Base-by-base conservation (phyloP, 1,140 invertebrate genomes). In the Drosophila saltans region DNA sequence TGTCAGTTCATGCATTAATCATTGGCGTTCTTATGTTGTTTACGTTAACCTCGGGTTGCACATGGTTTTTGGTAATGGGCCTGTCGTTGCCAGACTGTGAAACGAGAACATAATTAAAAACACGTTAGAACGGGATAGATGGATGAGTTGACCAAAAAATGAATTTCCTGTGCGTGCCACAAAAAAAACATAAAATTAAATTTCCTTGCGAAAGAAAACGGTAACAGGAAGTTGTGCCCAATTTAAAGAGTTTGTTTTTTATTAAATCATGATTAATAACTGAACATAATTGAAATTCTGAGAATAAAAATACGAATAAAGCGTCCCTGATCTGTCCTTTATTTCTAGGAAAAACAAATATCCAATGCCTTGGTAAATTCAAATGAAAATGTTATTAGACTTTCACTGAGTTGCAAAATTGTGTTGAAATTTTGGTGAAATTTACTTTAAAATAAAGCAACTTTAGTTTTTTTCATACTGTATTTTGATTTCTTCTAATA, bases 81-180 rank as follows among this genome's bases (percentile, higher is more conserved):
- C 68, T 68, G 72, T 61, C 68, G 72, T 72, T 75, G 72, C 33
- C 57, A 59, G 57, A 33, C 36, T 59, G 57, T 59, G 33, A 16
- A 59, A 33, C 16, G 57, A 59, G 72, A 64, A 72, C 73, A 72
- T 79, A 72, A 78, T 78, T 78, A 78, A 78, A 78, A 72, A 72
- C 72, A 72, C 76, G 72, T 78, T 75, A 72, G 71, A 26, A 16
- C 57, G 45, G 6, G 45, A 52, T 52, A 24, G 24, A 52, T 26
- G 45, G 24, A 59, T 39, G 57, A 39, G 16, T 21, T 21, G 33
- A 39, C 16, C 16, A 59, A 39, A 59, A 26, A 52, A 52, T 52
- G 21, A 52, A 52, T 52, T 52, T 52, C 45, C 21, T 52, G 45
- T 21, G 45, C 45, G 45, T 52, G 45, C 21, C 21, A 52, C 16